Conservation (phyloP, 2,113 vertebrate genomes). For the Nothocercus nigrocapillus region DNA sequence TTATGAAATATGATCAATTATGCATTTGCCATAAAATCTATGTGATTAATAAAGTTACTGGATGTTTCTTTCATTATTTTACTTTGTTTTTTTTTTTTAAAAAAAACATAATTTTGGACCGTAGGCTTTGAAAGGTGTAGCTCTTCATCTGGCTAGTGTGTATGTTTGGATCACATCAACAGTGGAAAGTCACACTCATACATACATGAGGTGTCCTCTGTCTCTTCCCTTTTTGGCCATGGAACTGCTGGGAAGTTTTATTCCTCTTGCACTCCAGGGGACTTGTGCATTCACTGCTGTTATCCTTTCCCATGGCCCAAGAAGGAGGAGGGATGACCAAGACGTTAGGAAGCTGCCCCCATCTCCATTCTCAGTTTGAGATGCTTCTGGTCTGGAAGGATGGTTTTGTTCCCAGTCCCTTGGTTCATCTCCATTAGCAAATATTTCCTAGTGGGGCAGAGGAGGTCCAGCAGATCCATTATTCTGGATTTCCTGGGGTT, state of each 20-base stretch:
- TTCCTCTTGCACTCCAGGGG: background rate
- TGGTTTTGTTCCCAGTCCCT: background rate
- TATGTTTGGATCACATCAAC: background rate
- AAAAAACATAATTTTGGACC: too few species aligned
- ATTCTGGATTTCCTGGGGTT: background rate
- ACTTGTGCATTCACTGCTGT: background rate
- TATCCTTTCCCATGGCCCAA: background rate
- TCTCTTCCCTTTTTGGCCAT: background rate
- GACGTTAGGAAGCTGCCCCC: background rate
- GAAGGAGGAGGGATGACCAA: background rate
- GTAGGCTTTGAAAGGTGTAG: background rate
- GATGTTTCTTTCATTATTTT: background rate
- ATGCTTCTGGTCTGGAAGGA: background rate
- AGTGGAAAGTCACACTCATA: background rate
- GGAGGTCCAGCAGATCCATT: background rate
- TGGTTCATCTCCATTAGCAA: background rate
- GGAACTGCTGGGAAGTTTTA: background rate
- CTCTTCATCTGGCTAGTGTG: background rate
- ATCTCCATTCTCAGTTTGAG: background rate
- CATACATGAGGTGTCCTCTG: background rate
- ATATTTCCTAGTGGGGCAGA: background rate
- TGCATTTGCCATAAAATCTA: accelerated
- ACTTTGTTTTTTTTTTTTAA: background rate
- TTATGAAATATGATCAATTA: background rate
- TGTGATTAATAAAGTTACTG: background rate